These are phyloP conservation scores for Blastobasis lacticolella DNA, from an alignment of 2,888 invertebrate species.

Conservation along the genomic window DNA sequence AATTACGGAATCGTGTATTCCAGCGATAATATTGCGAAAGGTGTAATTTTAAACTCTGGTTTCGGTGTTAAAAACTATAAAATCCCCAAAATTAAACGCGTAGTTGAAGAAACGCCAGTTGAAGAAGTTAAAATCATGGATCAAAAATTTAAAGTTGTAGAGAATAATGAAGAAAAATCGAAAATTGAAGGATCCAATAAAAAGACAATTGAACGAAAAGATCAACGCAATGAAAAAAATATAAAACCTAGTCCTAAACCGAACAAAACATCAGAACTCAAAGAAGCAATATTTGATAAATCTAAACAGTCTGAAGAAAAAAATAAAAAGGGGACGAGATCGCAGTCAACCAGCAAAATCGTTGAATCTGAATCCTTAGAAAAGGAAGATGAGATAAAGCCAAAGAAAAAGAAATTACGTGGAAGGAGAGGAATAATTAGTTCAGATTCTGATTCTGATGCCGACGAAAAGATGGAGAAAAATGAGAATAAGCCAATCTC, in stretches of 20 bases:
- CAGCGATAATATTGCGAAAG: constrained; percentile 56
- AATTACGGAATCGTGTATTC: constrained; percentile 55
- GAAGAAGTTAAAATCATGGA: background rate
- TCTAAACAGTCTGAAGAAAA: too few relatives aligned
- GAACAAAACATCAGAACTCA: background rate
- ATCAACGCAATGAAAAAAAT: constrained; percentile 22
- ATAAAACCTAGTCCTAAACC: constrained; percentile 34
- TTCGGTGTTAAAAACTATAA: constrained; percentile 65
- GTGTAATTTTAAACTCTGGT: constrained; percentile 47
- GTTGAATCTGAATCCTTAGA: constrained; percentile 10
- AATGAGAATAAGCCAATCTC: constrained; percentile 2
- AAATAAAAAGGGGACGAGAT: too few relatives aligned
- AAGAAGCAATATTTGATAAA: too few relatives aligned
- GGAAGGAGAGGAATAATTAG: constrained; percentile 26
- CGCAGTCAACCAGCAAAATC: too few relatives aligned
- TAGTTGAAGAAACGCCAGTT: constrained; percentile 6
- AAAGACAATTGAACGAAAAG: constrained; percentile 2
- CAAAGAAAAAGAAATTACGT: constrained; percentile 16
- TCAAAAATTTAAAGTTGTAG: background rate
- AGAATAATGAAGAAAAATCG: background rate
- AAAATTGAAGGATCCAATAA: constrained; percentile 1
- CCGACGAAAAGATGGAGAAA: background rate
- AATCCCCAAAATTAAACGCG: constrained; percentile 64
- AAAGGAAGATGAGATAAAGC: constrained; percentile 12
- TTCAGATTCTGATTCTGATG: constrained; percentile 38